Evolutionary conservation across 2,888 invertebrate genomes (phyloP).

Genomic region (Coecobrya sp.): DNA sequence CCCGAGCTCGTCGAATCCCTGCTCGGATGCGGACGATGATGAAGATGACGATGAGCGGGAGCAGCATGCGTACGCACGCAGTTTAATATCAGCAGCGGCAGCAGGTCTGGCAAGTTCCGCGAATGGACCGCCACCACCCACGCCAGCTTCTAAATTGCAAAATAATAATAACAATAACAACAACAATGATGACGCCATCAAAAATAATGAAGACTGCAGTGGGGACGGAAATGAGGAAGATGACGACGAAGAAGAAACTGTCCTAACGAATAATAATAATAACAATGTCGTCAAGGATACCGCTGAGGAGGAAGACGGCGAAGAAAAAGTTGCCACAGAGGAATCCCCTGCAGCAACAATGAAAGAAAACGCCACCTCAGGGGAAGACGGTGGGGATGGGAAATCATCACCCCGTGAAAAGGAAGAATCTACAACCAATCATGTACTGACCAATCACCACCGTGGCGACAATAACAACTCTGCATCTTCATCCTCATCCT

Average conservation of each 20-base stretch:
- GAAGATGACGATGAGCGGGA: conserved; percentile 82
- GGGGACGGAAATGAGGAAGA: conserved; percentile 53
- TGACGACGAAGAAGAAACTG: conserved; percentile 58
- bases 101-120: conserved; percentile 75
- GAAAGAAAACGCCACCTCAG: no score
- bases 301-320: conserved; percentile 16
- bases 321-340: neutral
- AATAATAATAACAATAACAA: conserved; percentile 68
- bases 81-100: conserved; percentile 75
- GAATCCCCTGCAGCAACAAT: no score
- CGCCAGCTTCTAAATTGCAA: neutral
- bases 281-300: conserved; percentile 34
- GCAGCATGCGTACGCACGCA: conserved; percentile 74
- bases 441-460: conserved; percentile 79
- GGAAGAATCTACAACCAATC: conserved; percentile 71
- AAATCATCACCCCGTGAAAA: conserved; percentile 22
- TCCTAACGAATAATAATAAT: conserved; percentile 26
- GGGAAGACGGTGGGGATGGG: neutral
- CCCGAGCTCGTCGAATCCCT: conserved; percentile 84
- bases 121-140: conserved; percentile 44
- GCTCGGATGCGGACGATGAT: conserved; percentile 85
- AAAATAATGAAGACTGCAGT: conserved; percentile 65
- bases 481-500: conserved; percentile 62
- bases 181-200: conserved; percentile 73
- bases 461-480: conserved; percentile 32